Evolutionary conservation across 2,888 invertebrate genomes (phyloP).

Genomic region (Drosophila neotestacea): DNA sequence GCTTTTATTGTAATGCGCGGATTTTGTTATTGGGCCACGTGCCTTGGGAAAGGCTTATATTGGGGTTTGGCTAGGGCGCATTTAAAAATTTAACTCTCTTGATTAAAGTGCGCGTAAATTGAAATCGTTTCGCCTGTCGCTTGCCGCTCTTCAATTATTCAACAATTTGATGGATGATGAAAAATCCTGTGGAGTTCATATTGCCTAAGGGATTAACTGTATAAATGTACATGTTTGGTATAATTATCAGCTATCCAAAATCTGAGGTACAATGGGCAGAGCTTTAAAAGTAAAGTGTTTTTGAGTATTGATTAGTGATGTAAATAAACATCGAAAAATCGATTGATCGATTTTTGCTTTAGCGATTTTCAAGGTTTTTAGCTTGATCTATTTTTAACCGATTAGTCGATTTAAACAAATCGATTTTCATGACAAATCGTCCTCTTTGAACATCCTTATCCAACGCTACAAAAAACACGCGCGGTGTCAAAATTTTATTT

Average conservation of each 20-base stretch:
- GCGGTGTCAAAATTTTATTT: too few species aligned
- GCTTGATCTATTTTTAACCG: too few species aligned
- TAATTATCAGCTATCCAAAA: background rate
- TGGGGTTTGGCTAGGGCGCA: slow-evolving; percentile 23
- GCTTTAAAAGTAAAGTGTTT: background rate
- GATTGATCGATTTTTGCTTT: too few species aligned
- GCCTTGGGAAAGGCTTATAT: slow-evolving; percentile 37
- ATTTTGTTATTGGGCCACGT: slow-evolving; percentile 65
- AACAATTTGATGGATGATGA: slow-evolving; percentile 38
- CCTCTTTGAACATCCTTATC: too few species aligned
- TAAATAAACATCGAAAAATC: too few species aligned
- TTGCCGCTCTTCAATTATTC: slow-evolving; percentile 45
- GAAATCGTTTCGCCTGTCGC: slow-evolving; percentile 30
- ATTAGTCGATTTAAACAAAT: too few species aligned
- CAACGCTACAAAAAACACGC: background rate
- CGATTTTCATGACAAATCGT: too few species aligned
- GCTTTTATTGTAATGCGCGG: slow-evolving; percentile 55
- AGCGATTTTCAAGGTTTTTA: too few species aligned
- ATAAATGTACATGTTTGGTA: background rate
- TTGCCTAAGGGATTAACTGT: slow-evolving; percentile 11
- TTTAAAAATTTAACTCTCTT: slow-evolving; percentile 58
- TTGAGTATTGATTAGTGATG: slow-evolving; percentile 1
- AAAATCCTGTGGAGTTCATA: slow-evolving; percentile 24
- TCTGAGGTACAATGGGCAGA: background rate
- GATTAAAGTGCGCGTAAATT: slow-evolving; percentile 60